Evolutionary conservation across 23 tunicate species (phyloP).

Genomic region (Halocynthia roretzi): DNA sequence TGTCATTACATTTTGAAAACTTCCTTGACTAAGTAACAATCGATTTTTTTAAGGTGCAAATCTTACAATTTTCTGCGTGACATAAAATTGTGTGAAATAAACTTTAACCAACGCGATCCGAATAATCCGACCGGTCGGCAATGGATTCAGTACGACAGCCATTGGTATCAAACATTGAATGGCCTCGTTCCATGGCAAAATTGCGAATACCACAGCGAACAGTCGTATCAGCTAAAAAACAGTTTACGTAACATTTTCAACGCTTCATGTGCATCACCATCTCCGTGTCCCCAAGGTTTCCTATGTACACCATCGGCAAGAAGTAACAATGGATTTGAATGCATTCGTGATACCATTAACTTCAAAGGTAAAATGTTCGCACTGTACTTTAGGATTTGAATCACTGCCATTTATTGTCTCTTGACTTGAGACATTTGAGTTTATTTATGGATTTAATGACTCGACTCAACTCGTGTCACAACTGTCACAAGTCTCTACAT

Average conservation of each 20-base stretch:
- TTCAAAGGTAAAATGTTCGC: not conserved
- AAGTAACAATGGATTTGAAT: not conserved
- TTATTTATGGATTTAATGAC: no score
- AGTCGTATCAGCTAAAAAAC: not conserved
- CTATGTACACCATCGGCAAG: not conserved
- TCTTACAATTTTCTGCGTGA: slow-evolving; percentile 3
- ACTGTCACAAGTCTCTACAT: not conserved
- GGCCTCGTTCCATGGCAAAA: not conserved
- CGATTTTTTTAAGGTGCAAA: not conserved
- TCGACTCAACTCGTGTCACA: no score
- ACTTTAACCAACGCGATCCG: not conserved
- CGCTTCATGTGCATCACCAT: not conserved
- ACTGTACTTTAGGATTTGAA: no score
- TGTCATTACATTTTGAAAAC: no score
- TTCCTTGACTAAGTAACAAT: no score
- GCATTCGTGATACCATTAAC: not conserved
- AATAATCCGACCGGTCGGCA: not conserved
- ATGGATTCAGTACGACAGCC: slow-evolving; percentile 11
- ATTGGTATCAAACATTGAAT: slow-evolving; percentile 4
- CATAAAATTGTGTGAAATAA: slow-evolving; percentile 8
- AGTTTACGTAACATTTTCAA: not conserved
- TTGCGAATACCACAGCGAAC: slow-evolving; percentile 1
- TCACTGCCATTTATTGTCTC: no score
- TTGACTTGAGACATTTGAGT: no score
- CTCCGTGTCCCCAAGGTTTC: no score